Evolutionary conservation across 2,113 vertebrate species (phyloP), one percentile per base, ranked within the genome.

Genomic region (Stomatorhinus ivindoensis): DNA sequence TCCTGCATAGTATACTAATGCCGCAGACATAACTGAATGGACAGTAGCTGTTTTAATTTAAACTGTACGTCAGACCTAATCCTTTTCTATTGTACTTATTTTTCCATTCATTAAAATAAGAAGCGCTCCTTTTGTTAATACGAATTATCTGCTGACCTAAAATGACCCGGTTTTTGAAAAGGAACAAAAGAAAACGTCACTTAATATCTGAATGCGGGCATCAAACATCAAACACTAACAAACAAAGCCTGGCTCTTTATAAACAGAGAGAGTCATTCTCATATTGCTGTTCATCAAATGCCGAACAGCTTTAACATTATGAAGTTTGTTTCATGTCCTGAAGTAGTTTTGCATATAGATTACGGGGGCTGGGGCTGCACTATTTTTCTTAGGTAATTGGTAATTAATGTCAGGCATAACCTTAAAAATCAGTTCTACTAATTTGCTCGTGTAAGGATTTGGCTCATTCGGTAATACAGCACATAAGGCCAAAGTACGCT

Each of bases 91-190:
- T 80, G 73, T 80, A 39, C 4, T 80, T 39, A 39, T 80, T 80
- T 42, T 80, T 39, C 17, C 73, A 80, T 80, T 80, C 15, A 35
- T 80, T 80, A 80, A 35, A 80, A 80, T 39, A 42, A 80, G 73
- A 39, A 80, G 39, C 39, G 73, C 73, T 80, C 35, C 73, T 80
- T 80, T 80, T 80, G 73, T 80, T 80, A 80, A 8, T 39, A 80
- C 73, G 42, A 42, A 80, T 80, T 80, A 80, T 80, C 73, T 80
- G 35, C 73, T 42, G 73, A 80, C 73, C 73, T 80, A 80, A 80
- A 80, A 42, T 39, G 35, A 80, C 73, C 73, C 4, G 1, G 73
- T 39, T 80, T 80, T 19, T 80, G 73, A 19, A 42, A 80, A 80
- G 73, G 73, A 80, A 80, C 31, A 39, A 80, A 42, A 80, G 73